A percentile compares a stretch with the other conserved stretches of the same genome.
Conservation (phyloP, 2,888 invertebrate species). For the Scelioninae gen. 2 region DNA sequence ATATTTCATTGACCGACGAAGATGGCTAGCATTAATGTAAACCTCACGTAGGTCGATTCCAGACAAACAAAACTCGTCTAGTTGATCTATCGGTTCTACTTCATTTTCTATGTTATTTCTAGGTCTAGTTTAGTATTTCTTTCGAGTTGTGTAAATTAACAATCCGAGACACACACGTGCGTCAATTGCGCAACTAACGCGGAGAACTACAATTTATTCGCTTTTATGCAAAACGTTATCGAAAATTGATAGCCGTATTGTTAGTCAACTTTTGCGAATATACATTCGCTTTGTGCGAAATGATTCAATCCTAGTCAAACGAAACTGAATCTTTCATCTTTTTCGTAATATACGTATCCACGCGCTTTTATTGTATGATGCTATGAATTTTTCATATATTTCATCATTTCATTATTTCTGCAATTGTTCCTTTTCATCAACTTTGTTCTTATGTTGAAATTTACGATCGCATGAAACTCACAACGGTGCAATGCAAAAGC, state of each 20-base stretch:
- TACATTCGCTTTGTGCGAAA: constrained; percentile 48
- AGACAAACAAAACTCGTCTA: too few species aligned
- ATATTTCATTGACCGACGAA: too few species aligned
- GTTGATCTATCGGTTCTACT: too few species aligned
- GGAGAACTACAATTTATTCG: too few species aligned
- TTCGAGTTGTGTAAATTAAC: too few species aligned
- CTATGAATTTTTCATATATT: constrained; percentile 1
- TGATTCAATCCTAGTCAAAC: constrained; percentile 35
- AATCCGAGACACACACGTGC: too few species aligned
- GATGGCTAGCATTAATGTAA: too few species aligned
- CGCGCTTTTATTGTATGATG: background rate
- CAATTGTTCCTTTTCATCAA: background rate
- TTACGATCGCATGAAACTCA: background rate
- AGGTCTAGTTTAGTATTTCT: too few species aligned
- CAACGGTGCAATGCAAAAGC: too few species aligned
- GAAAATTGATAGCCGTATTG: constrained; percentile 45
- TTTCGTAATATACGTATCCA: background rate
- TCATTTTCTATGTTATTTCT: too few species aligned
- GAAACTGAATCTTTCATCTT: constrained; percentile 37
- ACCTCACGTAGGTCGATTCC: too few species aligned
- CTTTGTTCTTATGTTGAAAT: background rate
- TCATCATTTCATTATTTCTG: background rate
- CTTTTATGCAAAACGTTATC: constrained; percentile 50
- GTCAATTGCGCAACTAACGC: too few species aligned
- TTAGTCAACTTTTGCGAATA: constrained; percentile 31